Evolutionary conservation across 2,113 vertebrate genomes (phyloP).

Genomic region (Taurulus bubalis): DNA sequence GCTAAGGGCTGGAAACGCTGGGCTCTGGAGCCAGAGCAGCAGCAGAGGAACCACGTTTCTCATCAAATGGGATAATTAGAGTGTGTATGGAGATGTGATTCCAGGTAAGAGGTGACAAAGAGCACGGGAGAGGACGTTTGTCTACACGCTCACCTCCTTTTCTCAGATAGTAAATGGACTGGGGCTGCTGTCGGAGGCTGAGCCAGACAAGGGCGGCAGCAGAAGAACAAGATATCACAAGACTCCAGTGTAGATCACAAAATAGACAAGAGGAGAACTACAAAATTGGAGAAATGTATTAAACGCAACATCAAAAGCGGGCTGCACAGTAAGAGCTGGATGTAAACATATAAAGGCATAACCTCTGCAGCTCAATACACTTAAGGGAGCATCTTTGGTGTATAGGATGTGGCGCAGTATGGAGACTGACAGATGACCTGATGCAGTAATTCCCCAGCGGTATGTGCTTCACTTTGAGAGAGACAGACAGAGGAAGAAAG

Average conservation of each 20-base stretch:
- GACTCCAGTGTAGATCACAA: neutral
- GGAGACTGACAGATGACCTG: conserved; percentile 58
- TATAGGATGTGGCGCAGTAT: conserved; percentile 45
- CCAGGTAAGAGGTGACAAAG: conserved; percentile 68
- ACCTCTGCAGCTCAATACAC: conserved; percentile 14
- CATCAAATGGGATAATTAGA: conserved; percentile 74
- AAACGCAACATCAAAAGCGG: neutral
- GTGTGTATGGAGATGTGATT: conserved; percentile 57
- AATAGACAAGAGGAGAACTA: neutral
- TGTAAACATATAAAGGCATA: conserved; percentile 3
- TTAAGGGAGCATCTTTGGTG: conserved; percentile 29
- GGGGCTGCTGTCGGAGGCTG: conserved; percentile 28
- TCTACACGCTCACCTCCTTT: conserved; percentile 48
- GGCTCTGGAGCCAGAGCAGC: conserved; percentile 29
- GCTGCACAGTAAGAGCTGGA: neutral
- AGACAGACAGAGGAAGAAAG: conserved; percentile 4
- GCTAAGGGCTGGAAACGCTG: conserved; percentile 40
- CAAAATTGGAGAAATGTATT: neutral
- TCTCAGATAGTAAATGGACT: conserved; percentile 39
- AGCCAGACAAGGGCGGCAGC: conserved; percentile 39
- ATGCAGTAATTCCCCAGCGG: conserved; percentile 38
- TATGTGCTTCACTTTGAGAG: conserved; percentile 33
- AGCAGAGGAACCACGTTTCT: conserved; percentile 31
- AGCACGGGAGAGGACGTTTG: conserved; percentile 54
- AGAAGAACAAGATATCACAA: conserved; percentile 41